Evolutionary conservation across 2,888 invertebrate species (phyloP), one percentile per base, ranked within the genome.

Genomic region (Parascotia fuliginaria): DNA sequence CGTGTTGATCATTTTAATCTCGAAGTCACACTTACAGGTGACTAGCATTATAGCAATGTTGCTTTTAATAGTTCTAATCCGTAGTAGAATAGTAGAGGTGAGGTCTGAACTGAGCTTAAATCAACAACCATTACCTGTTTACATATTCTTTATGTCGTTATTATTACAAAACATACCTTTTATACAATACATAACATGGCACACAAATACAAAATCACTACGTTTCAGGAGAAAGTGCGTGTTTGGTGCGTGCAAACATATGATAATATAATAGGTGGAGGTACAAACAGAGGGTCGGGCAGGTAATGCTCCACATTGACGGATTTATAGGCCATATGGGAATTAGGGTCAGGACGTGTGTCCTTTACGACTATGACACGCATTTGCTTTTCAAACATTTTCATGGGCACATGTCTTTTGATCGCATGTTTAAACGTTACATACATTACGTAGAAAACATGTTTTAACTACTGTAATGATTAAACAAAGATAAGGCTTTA

Each of bases 311-410:
- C 82, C 74, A 79, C 81, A 85, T 82, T 77, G 77, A 74, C 68
- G 70, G 75, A 80, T 87, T 87, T 86, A 86, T 85, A 79, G 73
- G 79, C 76, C 81, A 73, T 76, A 71, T 58, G 81, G 79, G 79
- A 79, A 82, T 80, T 79, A 75, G 76, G 83, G 84, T 81, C 78
- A 83, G 81, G 76, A 78, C 74, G 70, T 55, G 70, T 76, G 75
- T 81, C 83, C 83, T 83, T 85, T 83, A 75, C 71, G 77, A 79
- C 75, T 77, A 69, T 72, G 65, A 57, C 70, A 73, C 73, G 65
- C 66, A 70, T 75, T 76, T 52, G 53, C 63, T 66, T 68, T 47
- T 65, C 60, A 66, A 57, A 58, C 60, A 63, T 64, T 63, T 60
- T 56, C 42, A 47, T 45, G 63, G 49, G 63, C 43, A 53, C 29